Conservation (phyloP, 2,888 invertebrate genomes). For the Ctenicera cuprea region DNA sequence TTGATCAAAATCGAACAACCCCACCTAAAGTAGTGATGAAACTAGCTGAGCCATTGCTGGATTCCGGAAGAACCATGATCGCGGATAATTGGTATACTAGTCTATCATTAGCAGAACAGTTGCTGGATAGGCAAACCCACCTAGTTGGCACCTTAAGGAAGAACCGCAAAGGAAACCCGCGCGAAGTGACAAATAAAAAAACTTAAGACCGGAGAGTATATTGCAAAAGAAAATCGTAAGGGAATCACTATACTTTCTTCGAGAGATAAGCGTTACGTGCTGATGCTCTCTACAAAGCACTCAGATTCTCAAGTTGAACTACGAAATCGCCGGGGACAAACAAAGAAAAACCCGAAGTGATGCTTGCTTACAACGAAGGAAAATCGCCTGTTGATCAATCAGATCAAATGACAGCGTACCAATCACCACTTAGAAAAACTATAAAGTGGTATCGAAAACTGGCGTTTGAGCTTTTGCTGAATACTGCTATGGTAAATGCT, state of each 20-base stretch:
- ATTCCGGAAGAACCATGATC: slow-evolving; percentile 36
- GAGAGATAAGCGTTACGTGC: slow-evolving; percentile 18
- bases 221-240: slow-evolving; percentile 9
- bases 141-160: neutral
- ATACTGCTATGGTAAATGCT: no score
- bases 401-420: neutral
- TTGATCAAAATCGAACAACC: neutral
- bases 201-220: neutral
- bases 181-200: neutral
- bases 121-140: slow-evolving; percentile 16
- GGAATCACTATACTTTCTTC: slow-evolving; percentile 3
- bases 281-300: slow-evolving; percentile 30
- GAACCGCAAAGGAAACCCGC: neutral
- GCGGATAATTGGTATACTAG: slow-evolving; percentile 50
- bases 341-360: slow-evolving; percentile 12
- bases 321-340: neutral
- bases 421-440: no score
- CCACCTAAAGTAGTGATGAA: slow-evolving; percentile 34
- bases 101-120: slow-evolving; percentile 11
- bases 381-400: slow-evolving; percentile 13
- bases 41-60: slow-evolving; percentile 36
- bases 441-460: no score
- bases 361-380: neutral
- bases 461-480: no score
- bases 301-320: neutral